phyloP scores from a whole-genome alignment of 2,888 invertebrate species.

The Epirrhoe tristata region DNA sequence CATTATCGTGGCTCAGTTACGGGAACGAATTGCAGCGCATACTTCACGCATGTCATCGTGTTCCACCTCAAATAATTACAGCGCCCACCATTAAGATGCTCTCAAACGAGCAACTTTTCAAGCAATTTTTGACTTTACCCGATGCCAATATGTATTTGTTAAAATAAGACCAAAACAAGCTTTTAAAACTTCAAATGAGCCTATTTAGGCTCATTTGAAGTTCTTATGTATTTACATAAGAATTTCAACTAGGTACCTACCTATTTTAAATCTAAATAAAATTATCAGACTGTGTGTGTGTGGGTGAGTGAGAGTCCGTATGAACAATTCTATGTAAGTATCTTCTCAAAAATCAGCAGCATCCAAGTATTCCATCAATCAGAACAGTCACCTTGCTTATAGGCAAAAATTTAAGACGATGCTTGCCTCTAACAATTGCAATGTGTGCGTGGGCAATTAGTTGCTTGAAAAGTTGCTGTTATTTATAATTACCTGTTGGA shows the following conservation, averaged over 20 bases:
- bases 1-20: constrained; percentile 28
- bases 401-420: neutral
- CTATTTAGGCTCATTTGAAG: no score
- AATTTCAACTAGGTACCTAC: no score
- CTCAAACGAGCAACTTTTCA: neutral
- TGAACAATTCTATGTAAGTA: no score
- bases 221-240: no score
- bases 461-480: neutral
- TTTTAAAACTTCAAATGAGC: no score
- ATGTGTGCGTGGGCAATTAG: neutral
- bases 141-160: no score
- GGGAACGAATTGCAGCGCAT: constrained; percentile 76
- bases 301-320: no score
- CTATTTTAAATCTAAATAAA: no score
- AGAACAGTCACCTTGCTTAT: neutral
- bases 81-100: constrained; percentile 53
- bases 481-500: constrained; percentile 75
- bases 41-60: constrained; percentile 65
- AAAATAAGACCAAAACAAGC: no score
- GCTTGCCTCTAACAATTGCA: neutral
- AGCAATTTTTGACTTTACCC: neutral
- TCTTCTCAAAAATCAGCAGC: no score
- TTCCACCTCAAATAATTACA: constrained; percentile 71
- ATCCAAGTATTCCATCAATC: no score
- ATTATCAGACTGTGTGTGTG: no score